Evolutionary conservation across 2,888 invertebrate species (phyloP), one percentile per base, ranked within the genome.

Genomic region (Campopleginae sp.): DNA sequence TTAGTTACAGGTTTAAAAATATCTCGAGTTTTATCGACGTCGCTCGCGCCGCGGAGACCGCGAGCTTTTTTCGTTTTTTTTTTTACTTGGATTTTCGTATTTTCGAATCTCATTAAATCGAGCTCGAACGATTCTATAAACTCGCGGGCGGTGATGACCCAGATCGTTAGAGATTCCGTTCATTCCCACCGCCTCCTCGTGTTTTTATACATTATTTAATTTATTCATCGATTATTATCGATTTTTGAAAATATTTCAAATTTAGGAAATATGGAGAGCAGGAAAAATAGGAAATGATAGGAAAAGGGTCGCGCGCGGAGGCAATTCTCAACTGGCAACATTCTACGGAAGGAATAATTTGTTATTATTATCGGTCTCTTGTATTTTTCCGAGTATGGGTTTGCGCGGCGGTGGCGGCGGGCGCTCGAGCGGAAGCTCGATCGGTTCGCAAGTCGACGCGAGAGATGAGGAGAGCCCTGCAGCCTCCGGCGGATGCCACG

Each of bases 401-500:
- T 68, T 66, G 23, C 3, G 19, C 65, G 33, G 33, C 33, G 33
- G 33, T 4, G 31, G 31, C 31, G 31, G 31, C 31, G 31, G 38
- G 8, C 38, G 38, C 38, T 38, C 51, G 83, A 84, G 81, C 85
- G 85, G 70, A 85, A 78, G 75, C 70, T 79, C 17, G 66, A 19
- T 46, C 31, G 58, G 38, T 74, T 68, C 61, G 19, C 77, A 70
- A 72, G 58, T 42, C 71, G 38, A n/a, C 61, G 46, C 10, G 66
- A 66, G 77, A 77, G 77, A 77, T 68, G 77, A 66, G 66, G 42
- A 54, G 68, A 80, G 74, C 61, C 19, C 51, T 54, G 54, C 85
- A 85, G 85, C 85, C 85, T 85, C 85, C 81, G 85, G 81, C 85
- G 85, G 85, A 85, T 85, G 81, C 85, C 85, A 54, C 75, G 74